A percentile compares a stretch with the other conserved stretches of the same genome.
phyloP scores from a whole-genome alignment of 2,888 invertebrate genomes.

The Sialis lutaria region DNA sequence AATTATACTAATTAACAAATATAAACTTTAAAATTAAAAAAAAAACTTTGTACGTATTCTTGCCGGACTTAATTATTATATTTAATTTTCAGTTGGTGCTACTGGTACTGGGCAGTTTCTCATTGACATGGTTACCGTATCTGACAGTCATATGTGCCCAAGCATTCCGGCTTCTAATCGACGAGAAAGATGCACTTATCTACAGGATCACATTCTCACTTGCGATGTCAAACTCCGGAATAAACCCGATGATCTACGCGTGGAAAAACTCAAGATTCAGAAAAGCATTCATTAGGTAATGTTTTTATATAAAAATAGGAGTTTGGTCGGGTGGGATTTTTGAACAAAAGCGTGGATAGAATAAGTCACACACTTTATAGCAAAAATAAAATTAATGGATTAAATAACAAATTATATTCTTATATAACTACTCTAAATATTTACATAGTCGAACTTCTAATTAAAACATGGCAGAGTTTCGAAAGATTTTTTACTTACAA shows the following conservation, averaged over 20 bases:
- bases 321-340: too few relatives aligned
- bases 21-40: not conserved
- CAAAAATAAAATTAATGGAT: too few relatives aligned
- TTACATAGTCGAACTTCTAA: too few relatives aligned
- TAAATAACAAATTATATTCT: too few relatives aligned
- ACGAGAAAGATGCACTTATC: conserved; percentile 28
- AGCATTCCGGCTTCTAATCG: conserved; percentile 31
- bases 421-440: too few relatives aligned
- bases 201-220: conserved; percentile 47
- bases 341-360: too few relatives aligned
- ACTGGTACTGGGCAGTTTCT: conserved; percentile 60
- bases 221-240: conserved; percentile 63
- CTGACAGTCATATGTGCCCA: conserved; percentile 48
- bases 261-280: conserved; percentile 72
- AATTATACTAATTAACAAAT: not conserved
- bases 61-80: conserved; percentile 3
- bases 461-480: too few relatives aligned
- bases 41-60: not conserved
- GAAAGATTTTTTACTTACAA: too few relatives aligned
- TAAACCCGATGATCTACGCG: conserved; percentile 70
- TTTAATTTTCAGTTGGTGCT: conserved; percentile 48
- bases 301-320: too few relatives aligned
- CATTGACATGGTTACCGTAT: conserved; percentile 68
- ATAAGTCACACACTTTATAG: too few relatives aligned
- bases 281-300: conserved; percentile 37